Conservation (phyloP, 64 coral and sea anemone species). For the Trachythela sp. region DNA sequence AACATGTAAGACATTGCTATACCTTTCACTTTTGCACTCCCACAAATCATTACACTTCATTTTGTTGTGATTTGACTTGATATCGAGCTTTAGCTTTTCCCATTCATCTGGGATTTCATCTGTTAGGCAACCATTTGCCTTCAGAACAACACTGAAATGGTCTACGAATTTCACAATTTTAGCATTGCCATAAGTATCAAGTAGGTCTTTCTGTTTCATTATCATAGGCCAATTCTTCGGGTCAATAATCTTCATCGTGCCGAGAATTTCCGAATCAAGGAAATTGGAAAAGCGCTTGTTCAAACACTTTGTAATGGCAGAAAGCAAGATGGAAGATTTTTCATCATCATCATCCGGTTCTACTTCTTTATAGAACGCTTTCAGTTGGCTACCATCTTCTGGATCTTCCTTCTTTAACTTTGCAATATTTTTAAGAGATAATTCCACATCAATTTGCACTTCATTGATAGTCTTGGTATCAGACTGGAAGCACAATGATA, state of each 20-base stretch:
- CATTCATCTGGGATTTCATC: neutral
- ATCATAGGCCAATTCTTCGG: neutral
- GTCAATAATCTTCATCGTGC: neutral
- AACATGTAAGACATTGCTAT: conserved; percentile 10
- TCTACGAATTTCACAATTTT: neutral
- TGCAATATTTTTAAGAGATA: neutral
- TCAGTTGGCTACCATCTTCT: neutral
- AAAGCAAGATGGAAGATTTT: neutral
- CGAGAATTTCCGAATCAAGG: neutral
- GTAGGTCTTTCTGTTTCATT: neutral
- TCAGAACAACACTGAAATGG: conserved; percentile 9
- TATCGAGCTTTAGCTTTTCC: conserved; percentile 14
- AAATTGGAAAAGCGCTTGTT: conserved; percentile 15
- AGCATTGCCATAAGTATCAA: conserved; percentile 19
- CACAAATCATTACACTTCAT: neutral
- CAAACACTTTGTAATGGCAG: neutral
- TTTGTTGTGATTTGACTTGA: conserved; percentile 1
- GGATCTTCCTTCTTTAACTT: neutral
- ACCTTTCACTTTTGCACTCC: neutral
- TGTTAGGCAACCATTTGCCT: conserved; percentile 5
- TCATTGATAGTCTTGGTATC: neutral
- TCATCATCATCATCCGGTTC: neutral
- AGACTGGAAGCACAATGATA: conserved; percentile 9
- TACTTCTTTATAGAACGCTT: neutral
- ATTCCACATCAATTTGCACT: neutral